Percentiles rank a stretch among this genome's conserved stretches.
phyloP scores from a whole-genome alignment of 2,113 vertebrate genomes.

The Cyprinus carpio region DNA sequence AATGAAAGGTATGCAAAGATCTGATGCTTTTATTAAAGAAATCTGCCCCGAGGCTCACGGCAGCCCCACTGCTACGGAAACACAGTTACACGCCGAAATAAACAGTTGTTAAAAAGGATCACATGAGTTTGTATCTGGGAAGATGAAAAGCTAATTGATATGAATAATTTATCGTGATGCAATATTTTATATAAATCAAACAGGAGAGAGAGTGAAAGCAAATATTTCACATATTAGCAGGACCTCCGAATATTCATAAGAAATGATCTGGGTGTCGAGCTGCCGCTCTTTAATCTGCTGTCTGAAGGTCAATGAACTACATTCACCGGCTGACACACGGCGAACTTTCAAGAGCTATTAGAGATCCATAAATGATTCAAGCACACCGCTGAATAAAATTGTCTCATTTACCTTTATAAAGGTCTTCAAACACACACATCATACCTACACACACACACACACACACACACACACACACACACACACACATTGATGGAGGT shows the following conservation, averaged over 20 bases:
- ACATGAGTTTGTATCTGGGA: slow-evolving; percentile 85
- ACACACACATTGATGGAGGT: slow-evolving; percentile 17
- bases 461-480: neutral
- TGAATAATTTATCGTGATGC: slow-evolving; percentile 79
- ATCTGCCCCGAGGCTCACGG: slow-evolving; percentile 87
- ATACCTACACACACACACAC: slow-evolving; percentile 24
- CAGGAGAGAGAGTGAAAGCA: slow-evolving; percentile 65
- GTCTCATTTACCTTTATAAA: slow-evolving; percentile 50
- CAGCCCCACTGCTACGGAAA: slow-evolving; percentile 83
- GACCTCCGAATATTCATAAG: slow-evolving; percentile 69
- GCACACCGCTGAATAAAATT: slow-evolving; percentile 24
- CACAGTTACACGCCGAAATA: slow-evolving; percentile 89
- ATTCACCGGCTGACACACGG: slow-evolving; percentile 69
- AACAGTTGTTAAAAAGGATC: slow-evolving; percentile 93
- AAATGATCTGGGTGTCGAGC: slow-evolving; percentile 62
- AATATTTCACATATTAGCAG: slow-evolving; percentile 61
- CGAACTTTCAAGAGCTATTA: slow-evolving; percentile 70
- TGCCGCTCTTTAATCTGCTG: slow-evolving; percentile 64
- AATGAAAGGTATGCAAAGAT: slow-evolving; percentile 91
- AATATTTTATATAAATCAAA: slow-evolving; percentile 78
- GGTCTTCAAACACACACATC: slow-evolving; percentile 21
- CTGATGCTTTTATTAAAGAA: slow-evolving; percentile 93
- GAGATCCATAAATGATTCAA: slow-evolving; percentile 58
- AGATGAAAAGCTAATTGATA: slow-evolving; percentile 88
- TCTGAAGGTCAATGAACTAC: slow-evolving; percentile 74